A percentile compares a stretch with the other conserved stretches of the same genome.
These are phyloP conservation scores for Oreohelix idahoensis DNA, from an alignment of 1,140 invertebrate genomes.

Conservation along the genomic window DNA sequence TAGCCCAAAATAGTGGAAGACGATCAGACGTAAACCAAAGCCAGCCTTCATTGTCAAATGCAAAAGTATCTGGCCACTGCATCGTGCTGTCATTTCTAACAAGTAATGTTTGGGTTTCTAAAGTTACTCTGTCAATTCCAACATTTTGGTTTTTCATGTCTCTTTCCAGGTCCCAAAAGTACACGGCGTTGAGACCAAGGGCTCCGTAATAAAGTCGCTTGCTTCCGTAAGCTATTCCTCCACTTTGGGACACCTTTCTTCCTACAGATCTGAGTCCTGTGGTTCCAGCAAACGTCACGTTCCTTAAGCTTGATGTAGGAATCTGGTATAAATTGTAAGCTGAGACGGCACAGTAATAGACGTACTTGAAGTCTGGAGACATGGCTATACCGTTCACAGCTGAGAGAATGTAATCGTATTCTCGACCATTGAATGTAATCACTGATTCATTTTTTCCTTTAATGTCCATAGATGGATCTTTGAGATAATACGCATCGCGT, in stretches of 20 bases:
- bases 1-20: constrained; percentile 35
- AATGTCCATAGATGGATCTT: constrained; percentile 49
- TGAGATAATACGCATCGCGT: constrained; percentile 43
- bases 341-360: constrained; percentile 43
- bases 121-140: not conserved
- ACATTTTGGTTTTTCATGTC: constrained; percentile 1
- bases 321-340: constrained; percentile 43
- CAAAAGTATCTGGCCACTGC: constrained; percentile 53
- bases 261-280: constrained; percentile 34
- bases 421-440: not conserved
- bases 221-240: constrained; percentile 49
- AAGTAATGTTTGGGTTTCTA: not conserved
- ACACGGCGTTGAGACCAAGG: constrained; percentile 44
- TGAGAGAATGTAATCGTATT: not conserved
- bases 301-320: not conserved
- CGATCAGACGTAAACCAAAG: constrained; percentile 53
- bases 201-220: constrained; percentile 46
- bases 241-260: constrained; percentile 39
- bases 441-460: constrained; percentile 40
- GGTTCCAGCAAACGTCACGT: not conserved
- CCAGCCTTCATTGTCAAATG: constrained; percentile 47
- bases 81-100: constrained; percentile 29
- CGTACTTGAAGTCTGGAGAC: constrained; percentile 38
- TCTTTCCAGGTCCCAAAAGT: constrained; percentile 12
- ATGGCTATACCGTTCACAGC: constrained; percentile 46